Evolutionary conservation across 2,797 vertebrate genomes (phyloP), one percentile per base, ranked within the genome.

Genomic region (Hippoglossus hippoglossus): DNA sequence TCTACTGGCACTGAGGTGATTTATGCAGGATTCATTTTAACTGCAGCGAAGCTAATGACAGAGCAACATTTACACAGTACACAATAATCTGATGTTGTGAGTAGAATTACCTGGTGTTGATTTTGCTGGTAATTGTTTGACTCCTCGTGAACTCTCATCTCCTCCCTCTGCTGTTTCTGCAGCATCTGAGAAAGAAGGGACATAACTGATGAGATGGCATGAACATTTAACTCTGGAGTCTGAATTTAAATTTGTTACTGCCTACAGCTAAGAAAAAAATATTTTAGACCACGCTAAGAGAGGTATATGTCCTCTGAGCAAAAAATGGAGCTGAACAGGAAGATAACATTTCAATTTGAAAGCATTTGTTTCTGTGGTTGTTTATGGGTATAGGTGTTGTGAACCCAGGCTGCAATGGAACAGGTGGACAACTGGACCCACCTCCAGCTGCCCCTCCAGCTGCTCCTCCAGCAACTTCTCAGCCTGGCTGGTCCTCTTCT

Each of bases 41-140:
- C 49, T 36, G 39, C 7, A 36, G 51, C 21, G 44, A 31, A 69
- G 21, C 15, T 55, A 10, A 41, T 58, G 4, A 41, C 50, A 68
- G 8, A 39, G 11, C n/a, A 39, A 1, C 11, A 52, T 44, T 53
- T 25, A 21, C 19, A 41, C 36, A 15, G 6, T 44, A 44, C 41
- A 18, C 16, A 13, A 44, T 13, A 13, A 44, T 44, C 12, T 44
- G 21, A 52, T 53, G 19, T 41, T 53, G 19, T 41, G 16, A 21
- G 28, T 22, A 11, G 10, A 22, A 18, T 68, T 24, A 98, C 97
- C 91, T 90, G 62, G 5, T 95, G 90, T 18, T 92, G 85, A 21
- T 89, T 87, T 55, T 71, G 92, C 59, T 97, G 95, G 87, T 96
- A 97, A 6, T 56, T 82, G 76, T 94, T 88, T 0, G 91, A 93